A percentile compares a stretch with the other conserved stretches of the same genome.
phyloP scores from a whole-genome alignment of 2,888 invertebrate genomes.

The Oscheius myriophilus region DNA sequence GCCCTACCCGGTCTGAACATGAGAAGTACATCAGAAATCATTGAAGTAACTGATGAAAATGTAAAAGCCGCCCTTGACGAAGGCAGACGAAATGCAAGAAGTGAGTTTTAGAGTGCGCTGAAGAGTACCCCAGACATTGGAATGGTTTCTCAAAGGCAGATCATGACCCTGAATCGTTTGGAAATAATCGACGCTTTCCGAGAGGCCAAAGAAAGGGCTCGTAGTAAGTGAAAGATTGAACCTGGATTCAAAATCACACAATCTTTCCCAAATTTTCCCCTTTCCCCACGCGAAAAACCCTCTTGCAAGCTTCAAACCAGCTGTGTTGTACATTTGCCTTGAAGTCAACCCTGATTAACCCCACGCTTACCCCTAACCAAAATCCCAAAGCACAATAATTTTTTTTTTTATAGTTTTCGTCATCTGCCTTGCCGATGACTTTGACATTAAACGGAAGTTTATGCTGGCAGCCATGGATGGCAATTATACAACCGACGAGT shows the following conservation, averaged over 20 bases:
- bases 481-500: conserved; percentile 56
- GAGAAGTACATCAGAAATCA: background rate
- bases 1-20: background rate
- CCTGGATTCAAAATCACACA: background rate
- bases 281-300: too few relatives aligned
- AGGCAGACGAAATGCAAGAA: conserved; percentile 2
- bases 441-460: conserved; percentile 20
- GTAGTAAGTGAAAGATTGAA: conserved; percentile 1
- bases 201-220: background rate
- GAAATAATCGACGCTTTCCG: background rate
- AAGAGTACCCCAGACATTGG: too few relatives aligned
- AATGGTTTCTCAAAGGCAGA: too few relatives aligned
- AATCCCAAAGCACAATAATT: too few relatives aligned
- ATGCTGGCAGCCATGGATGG: conserved; percentile 47
- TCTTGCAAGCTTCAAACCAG: too few relatives aligned
- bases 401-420: conserved; percentile 28
- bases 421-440: conserved; percentile 15
- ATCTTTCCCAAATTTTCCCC: too few relatives aligned
- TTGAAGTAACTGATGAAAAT: background rate
- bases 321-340: too few relatives aligned
- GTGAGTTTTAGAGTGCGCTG: conserved; percentile 7
- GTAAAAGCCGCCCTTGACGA: background rate
- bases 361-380: background rate
- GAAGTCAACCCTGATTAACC: background rate
- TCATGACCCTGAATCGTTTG: background rate